These are phyloP conservation scores for Manis crassicaudata DNA, from an alignment of 2,797 vertebrate species.

Conservation along the genomic window DNA sequence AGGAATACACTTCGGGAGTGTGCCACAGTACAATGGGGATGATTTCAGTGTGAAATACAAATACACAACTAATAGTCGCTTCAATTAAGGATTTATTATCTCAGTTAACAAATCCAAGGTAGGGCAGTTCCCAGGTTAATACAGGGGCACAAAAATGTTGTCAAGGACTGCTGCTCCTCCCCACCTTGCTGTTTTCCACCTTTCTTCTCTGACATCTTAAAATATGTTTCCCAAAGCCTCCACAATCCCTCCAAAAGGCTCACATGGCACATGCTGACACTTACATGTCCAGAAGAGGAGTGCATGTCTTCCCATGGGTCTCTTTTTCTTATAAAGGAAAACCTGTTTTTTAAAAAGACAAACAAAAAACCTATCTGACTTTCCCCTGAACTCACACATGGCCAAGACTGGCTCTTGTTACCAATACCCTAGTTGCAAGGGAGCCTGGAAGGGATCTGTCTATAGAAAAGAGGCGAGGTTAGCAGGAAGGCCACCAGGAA, in stretches of 20 bases:
- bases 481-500: rapidly evolving
- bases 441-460: not conserved
- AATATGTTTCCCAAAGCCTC: not conserved
- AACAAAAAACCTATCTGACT: not conserved
- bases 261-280: not conserved
- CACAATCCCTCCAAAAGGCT: not conserved
- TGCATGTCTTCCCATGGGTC: not conserved
- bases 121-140: not conserved
- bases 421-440: not conserved
- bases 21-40: rapidly evolving
- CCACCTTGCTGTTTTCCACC: rapidly evolving
- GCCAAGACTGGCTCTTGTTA: not conserved
- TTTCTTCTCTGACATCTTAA: not conserved
- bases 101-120: not conserved
- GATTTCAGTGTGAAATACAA: not conserved
- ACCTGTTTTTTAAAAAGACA: too few species aligned
- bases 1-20: not conserved
- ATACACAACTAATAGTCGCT: not conserved
- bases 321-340: slow-evolving; percentile 11
- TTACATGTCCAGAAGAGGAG: not conserved
- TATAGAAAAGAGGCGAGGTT: not conserved
- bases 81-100: not conserved
- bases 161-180: not conserved
- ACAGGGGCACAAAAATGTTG: not conserved
- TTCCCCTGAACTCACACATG: not conserved